Percentiles rank a stretch among this genome's conserved stretches.
Conservation (phyloP, 2,888 invertebrate species). For the Lycophotia porphyrea region DNA sequence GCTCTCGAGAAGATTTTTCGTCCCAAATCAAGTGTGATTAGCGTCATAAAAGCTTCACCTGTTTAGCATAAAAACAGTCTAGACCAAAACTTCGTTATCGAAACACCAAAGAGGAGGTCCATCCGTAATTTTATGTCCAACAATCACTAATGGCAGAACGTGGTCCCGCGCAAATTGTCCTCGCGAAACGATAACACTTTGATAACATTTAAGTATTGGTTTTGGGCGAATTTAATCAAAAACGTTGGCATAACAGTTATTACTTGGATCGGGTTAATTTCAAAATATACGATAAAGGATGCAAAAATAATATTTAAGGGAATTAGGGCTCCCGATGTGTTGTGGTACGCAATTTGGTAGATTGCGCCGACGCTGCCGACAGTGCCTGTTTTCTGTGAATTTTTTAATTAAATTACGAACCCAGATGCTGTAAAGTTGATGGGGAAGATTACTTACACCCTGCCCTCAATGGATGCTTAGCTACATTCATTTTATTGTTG, state of each 20-base stretch:
- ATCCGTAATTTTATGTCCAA: conserved; percentile 53
- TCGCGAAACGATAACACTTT: conserved; percentile 75
- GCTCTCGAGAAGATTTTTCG: conserved; percentile 9
- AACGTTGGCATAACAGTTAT: conserved; percentile 85
- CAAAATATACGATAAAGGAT: conserved; percentile 88
- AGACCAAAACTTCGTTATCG: conserved; percentile 64
- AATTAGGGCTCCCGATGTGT: conserved; percentile 86
- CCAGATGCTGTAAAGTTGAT: conserved; percentile 85
- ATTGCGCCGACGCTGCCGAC: conserved; percentile 81
- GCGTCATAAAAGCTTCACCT: conserved; percentile 39
- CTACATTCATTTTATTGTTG: conserved; percentile 65
- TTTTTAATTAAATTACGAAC: conserved; percentile 90
- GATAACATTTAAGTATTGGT: conserved; percentile 89
- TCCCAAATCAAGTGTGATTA: conserved; percentile 50
- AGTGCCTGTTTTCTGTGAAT: conserved; percentile 87
- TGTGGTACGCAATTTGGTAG: conserved; percentile 85
- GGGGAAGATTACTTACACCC: conserved; percentile 72
- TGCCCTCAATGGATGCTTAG: conserved; percentile 53
- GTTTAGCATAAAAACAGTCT: conserved; percentile 64
- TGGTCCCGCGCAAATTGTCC: conserved; percentile 75
- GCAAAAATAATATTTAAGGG: conserved; percentile 88
- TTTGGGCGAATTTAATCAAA: conserved; percentile 89
- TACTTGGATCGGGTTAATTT: conserved; percentile 84
- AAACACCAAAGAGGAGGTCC: conserved; percentile 68
- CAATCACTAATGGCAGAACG: conserved; percentile 50